Evolutionary conservation across 1,140 invertebrate genomes (phyloP), one percentile per base, ranked within the genome.

Genomic region (Halyomorpha halys): DNA sequence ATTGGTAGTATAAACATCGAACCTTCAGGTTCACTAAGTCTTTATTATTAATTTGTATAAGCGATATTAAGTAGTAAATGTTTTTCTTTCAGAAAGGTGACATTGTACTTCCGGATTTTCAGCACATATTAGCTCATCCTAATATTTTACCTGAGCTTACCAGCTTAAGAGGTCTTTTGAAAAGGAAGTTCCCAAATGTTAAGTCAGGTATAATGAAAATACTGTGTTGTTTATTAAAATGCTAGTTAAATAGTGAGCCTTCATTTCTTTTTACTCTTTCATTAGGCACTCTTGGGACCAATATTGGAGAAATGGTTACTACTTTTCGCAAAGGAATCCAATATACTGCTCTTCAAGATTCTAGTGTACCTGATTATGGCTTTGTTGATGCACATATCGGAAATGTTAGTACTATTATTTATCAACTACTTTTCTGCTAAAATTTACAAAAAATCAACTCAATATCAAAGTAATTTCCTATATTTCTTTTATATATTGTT

Each of bases 91-190:
- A 86, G 82, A 82, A 76, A 70, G 89, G 89, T 39, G 76, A 82
- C 68, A 70, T 90, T 18, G 74, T 79, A 53, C 67, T 86, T 6
- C 73, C 78, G n/a, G 86, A 91, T 63, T 92, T 83, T 73, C 80
- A 89, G 68, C 83, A 78, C 71, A 70, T 89, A 2, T 74, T 92
- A 44, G 85, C 87, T 6, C 86, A 91, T 78, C 83, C 86, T 5
- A 82, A 85, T 71, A 87, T 92, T 65, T 72, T 91, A 63, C 78
- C 86, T 0, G 89, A 92, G 56, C 72, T 92, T 30, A 77, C 88
- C 2, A 75, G 79, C 0, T 77, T 92, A 53, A 77, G 86, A 70
- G 88, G 87, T 21, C 71, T 91, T 14, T 76, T 93, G 76, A 90
- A 85, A 68, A 83, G 75, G 63, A 82, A 82, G 69, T 91, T 89